Base-by-base conservation (phyloP, 2,797 vertebrate genomes). In the Liparis tanakae region DNA sequence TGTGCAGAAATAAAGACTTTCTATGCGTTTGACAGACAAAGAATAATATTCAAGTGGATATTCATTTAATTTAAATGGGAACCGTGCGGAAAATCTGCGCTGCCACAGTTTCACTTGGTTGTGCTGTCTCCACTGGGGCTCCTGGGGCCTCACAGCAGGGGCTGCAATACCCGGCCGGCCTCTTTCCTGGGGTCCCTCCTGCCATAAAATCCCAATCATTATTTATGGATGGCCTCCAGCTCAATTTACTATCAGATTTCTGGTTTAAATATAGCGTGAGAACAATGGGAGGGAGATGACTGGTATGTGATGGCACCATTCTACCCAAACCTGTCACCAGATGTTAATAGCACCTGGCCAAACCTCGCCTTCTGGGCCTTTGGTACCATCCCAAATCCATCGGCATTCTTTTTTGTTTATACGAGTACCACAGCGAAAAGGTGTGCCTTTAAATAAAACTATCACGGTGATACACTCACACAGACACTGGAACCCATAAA, bases 211-310 rank as follows among this genome's bases (percentile, higher is more conserved):
- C 72, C 59, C 76, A 37, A 65, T 79, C 61, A 70, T 84, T 71
- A 82, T 88, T 88, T 90, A 92, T 87, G 69, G 82, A 76, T 53
- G 66, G 70, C 88, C 86, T 83, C 46, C 72, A 79, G 89, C 74
- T 80, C 15, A 65, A 53, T 78, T 80, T 70, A 66, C 70, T 41
- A 74, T 63, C 72, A 74, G 72, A 65, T 70, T 76, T 83, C 83
- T 85, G 67, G 30, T 59, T 76, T 79, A 72, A 87, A 88, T 82
- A 65, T 56, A 71, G 74, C 67, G 51, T 82, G 61, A 85, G 84
- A 72, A 84, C 80, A 84, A 83, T 84, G 58, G 60, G 17, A 67
- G 57, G 34, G 39, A 75, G 69, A 54, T 39, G 64, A 58, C 46
- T 57, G 44, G 54, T 67, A 41, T 76, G 60, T 66, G 63, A 87